These are phyloP conservation scores for Stichopus horrens DNA, from an alignment of 53 echinoderm and acorn worm genomes.

Conservation along the genomic window DNA sequence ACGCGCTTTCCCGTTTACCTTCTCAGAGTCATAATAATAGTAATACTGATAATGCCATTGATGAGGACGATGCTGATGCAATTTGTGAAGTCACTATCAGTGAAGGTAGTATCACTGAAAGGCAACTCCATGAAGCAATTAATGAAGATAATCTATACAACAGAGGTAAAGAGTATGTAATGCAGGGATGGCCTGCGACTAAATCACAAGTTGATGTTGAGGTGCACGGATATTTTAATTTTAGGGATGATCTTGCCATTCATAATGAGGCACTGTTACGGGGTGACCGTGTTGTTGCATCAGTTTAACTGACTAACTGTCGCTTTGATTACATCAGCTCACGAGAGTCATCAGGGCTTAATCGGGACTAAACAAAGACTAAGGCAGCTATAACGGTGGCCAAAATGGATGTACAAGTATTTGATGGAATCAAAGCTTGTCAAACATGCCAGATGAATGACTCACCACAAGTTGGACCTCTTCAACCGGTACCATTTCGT, in stretches of 20 bases:
- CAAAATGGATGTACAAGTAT: conserved; percentile 52
- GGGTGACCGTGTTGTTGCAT: conserved; percentile 51
- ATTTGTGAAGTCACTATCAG: conserved; percentile 31
- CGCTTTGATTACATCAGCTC: conserved; percentile 38
- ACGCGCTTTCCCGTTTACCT: conserved; percentile 52
- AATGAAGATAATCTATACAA: conserved; percentile 32
- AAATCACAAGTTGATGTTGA: conserved; percentile 7
- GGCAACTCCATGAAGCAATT: conserved; percentile 43
- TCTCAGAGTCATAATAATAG: too few relatives aligned
- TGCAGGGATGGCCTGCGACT: conserved; percentile 39
- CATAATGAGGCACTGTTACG: conserved; percentile 43
- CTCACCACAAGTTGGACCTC: too few relatives aligned
- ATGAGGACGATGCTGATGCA: conserved; percentile 29
- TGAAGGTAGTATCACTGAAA: conserved; percentile 25
- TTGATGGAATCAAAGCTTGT: too few relatives aligned
- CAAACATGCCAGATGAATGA: too few relatives aligned
- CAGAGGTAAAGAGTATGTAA: conserved; percentile 43
- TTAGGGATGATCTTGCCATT: conserved; percentile 53
- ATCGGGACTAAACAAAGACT: conserved; percentile 59
- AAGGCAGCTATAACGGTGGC: conserved; percentile 72
- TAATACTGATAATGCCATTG: background rate
- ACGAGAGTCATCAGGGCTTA: conserved; percentile 66
- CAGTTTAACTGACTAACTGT: conserved; percentile 24
- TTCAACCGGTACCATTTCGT: too few relatives aligned
- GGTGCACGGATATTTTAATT: conserved; percentile 22